A percentile compares a stretch with the other conserved stretches of the same genome.
Conservation (phyloP, 2,113 vertebrate genomes). For the Silurus meridionalis region DNA sequence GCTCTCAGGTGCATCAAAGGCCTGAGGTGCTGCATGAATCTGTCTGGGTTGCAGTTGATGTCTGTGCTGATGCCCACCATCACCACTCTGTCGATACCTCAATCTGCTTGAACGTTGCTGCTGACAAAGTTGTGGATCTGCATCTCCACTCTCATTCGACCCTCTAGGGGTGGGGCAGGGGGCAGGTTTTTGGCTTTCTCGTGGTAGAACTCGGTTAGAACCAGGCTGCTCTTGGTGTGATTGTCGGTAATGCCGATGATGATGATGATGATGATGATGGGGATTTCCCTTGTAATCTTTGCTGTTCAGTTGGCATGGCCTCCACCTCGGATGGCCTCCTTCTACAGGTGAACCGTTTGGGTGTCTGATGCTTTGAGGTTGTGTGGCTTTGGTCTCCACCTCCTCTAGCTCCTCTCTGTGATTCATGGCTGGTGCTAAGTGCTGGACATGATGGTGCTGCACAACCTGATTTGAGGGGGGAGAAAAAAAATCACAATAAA, state of each 20-base stretch:
- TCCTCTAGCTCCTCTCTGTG: conserved; percentile 60
- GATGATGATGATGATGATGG: conserved; percentile 58
- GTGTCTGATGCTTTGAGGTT: conserved; percentile 52
- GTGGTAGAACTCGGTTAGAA: conserved; percentile 54
- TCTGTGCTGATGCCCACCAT: conserved; percentile 64
- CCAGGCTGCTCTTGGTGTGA: conserved; percentile 50
- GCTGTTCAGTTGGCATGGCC: conserved; percentile 72
- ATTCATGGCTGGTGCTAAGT: conserved; percentile 63
- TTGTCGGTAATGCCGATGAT: conserved; percentile 55
- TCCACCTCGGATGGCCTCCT: conserved; percentile 67
- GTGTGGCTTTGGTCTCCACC: conserved; percentile 50
- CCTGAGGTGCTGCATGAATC: conserved; percentile 11
- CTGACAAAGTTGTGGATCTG: conserved; percentile 53
- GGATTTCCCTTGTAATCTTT: conserved; percentile 64
- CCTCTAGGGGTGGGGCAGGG: conserved; percentile 48
- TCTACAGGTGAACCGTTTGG: conserved; percentile 60
- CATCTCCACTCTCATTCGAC: conserved; percentile 37
- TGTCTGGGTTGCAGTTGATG: conserved; percentile 55
- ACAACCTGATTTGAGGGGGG: conserved; percentile 7
- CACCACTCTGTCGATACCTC: conserved; percentile 62
- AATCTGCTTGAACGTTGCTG: conserved; percentile 60
- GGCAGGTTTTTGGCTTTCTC: conserved; percentile 59
- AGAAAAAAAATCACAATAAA: neutral
- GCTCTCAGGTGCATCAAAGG: conserved; percentile 13
- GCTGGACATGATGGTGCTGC: conserved; percentile 23